Base-by-base conservation (phyloP, 2,888 invertebrate genomes). In the Baccha elongata region DNA sequence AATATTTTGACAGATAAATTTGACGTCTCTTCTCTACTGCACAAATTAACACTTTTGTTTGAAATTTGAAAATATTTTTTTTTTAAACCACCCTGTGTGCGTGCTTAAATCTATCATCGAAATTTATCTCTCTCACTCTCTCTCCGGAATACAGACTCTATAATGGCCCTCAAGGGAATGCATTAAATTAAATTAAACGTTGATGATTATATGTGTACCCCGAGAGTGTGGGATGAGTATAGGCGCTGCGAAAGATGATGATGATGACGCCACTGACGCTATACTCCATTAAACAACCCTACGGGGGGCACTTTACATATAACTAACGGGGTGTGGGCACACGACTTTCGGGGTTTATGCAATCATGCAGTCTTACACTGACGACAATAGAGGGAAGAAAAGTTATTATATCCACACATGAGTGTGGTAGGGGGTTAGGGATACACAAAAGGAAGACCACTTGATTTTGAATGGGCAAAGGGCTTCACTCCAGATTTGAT, bases 121-220 rank as follows among this genome's bases (percentile, higher is more conserved):
- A n/a, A n/a, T 37, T 4, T 13, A 19, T 40, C 35, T 40, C 37
- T 13, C 29, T 42, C 7, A 15, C 17, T 26, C 17, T 29, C 11
- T 32, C 13, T 29, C 17, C 13, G n/a, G n/a, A n/a, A n/a, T n/a
- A n/a, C n/a, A 55, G 46, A 46, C 46, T 40, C 23, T 64, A 42
- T 76, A 83, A 83, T 78, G 68, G 64, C 78, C 78, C 78, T 69
- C 64, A 62, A 64, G 83, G 83, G 83, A 72, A 78, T 83, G 83
- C 78, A 83, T 83, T 83, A 83, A 83, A 83, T 83, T 83, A 83
- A 83, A 83, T 83, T 83, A 83, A 83, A 83, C 72, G 83, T 58
- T 83, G 83, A 83, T 83, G 78, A 83, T 83, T 83, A 78, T 78
- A 64, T 73, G 67, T 78, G 72, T 83, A 73, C 50, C 62, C 35